Evolutionary conservation across 37 sponge, comb jelly and placozoan genomes (phyloP), one percentile per base, ranked within the genome.

Genomic region (Haliclona indistincta): DNA sequence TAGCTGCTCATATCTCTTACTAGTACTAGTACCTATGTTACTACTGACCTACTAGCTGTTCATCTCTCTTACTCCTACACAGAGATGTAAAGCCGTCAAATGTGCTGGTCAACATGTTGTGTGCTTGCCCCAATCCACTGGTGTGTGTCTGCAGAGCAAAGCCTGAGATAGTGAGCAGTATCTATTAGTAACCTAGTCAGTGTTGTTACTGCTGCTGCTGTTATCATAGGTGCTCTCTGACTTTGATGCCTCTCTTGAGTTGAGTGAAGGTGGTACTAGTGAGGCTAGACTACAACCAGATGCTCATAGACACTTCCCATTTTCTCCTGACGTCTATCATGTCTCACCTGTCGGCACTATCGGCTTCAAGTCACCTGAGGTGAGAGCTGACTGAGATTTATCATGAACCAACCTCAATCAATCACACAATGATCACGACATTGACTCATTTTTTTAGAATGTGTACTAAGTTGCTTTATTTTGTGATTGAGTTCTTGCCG

Each of bases 51-150:
- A n/a, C n/a, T n/a, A n/a, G n/a, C n/a, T n/a, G n/a, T n/a, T n/a
- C n/a, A n/a, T n/a, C 60, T n/a, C 11, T 7, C 25, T 26, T 26
- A 58, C 6, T 58, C 25, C 6, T 58, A 7, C 60, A 58, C n/a
- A 11, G 28, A 58, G 60, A 58, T 58, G 60, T 58, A n/a, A 58
- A 58, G 60, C 60, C 60, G n/a, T 58, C 60, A 25, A 58, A 58
- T 58, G 28, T 58, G 7, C 60, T 58, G 23, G n/a, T 58, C n/a
- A n/a, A 47, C 8, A 47, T 47, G 49, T 47, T 13, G 13, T 58
- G 60, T 11, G 28, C 6, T 6, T 58, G 60, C 25, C 28, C 11
- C 6, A 58, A 58, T n/a, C 60, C 60, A 25, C 60, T 58, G 6
- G 25, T 58, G 6, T 58, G 60, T 58, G 60, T 58, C 25, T 58